Evolutionary conservation across 2,888 invertebrate genomes (phyloP).

Genomic region (Melitaea athalia): DNA sequence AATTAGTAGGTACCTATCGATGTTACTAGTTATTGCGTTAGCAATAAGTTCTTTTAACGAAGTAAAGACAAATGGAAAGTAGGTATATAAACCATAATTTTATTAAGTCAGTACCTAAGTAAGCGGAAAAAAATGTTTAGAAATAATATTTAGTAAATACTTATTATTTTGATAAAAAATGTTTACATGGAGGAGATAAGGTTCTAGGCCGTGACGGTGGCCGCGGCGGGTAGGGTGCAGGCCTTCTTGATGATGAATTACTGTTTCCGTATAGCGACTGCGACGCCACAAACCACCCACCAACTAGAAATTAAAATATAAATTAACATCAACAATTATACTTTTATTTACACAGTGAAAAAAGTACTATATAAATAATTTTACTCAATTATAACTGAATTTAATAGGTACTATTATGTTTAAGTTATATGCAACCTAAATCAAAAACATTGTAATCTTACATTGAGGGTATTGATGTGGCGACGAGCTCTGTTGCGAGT

Average conservation of each 20-base stretch:
- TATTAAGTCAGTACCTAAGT: no score
- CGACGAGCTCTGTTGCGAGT: conserved; percentile 76
- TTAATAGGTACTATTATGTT: no score
- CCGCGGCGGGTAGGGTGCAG: conserved; percentile 82
- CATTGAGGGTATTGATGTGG: conserved; percentile 80
- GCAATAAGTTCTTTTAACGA: no score
- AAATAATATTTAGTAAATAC: background rate
- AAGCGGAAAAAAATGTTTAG: no score
- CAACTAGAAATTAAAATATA: conserved; percentile 58
- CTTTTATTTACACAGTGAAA: no score
- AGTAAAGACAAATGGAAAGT: no score
- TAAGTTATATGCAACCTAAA: background rate
- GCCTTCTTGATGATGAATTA: conserved; percentile 67
- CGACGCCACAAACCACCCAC: conserved; percentile 80
- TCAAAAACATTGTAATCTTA: conserved; percentile 59
- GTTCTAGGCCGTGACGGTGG: conserved; percentile 84
- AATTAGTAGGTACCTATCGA: no score
- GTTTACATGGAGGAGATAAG: conserved; percentile 78
- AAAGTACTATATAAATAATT: no score
- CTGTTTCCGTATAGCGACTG: conserved; percentile 73
- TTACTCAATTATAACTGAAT: no score
- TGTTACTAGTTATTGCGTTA: no score
- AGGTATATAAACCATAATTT: no score
- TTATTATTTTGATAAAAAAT: background rate
- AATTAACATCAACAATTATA: no score